A percentile compares a stretch with the other conserved stretches of the same genome.
phyloP scores from a whole-genome alignment of 1,140 invertebrate species.

The Leucophenga varia region DNA sequence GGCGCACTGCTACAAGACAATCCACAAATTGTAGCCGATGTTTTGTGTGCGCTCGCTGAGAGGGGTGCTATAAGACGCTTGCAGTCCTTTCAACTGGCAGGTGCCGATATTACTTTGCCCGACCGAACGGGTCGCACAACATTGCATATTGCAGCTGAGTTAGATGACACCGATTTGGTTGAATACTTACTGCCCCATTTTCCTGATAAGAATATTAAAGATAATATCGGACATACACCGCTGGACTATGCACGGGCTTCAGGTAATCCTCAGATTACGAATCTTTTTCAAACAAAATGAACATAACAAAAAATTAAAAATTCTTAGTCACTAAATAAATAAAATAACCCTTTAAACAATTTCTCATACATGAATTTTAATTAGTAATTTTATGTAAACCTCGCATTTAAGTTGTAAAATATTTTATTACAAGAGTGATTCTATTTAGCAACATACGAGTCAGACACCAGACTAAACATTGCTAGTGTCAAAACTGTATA shows the following conservation, averaged over 20 bases:
- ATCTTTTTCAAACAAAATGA: slow-evolving; percentile 21
- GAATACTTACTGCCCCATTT: slow-evolving; percentile 57
- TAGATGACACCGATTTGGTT: slow-evolving; percentile 50
- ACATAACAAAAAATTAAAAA: too few relatives aligned
- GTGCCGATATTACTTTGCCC: slow-evolving; percentile 62
- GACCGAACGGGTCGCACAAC: slow-evolving; percentile 65
- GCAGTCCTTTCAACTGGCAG: slow-evolving; percentile 63
- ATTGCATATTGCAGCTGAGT: slow-evolving; percentile 62
- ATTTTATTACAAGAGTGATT: too few relatives aligned
- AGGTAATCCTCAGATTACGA: slow-evolving; percentile 21
- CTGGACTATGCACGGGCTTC: slow-evolving; percentile 57
- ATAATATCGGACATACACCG: slow-evolving; percentile 58
- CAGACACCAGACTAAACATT: too few relatives aligned
- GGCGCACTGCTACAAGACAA: slow-evolving; percentile 64
- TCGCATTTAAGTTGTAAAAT: too few relatives aligned
- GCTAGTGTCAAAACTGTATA: too few relatives aligned
- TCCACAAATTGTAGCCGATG: slow-evolving; percentile 59
- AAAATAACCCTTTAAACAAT: too few relatives aligned
- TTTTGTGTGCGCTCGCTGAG: slow-evolving; percentile 63
- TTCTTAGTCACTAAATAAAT: too few relatives aligned
- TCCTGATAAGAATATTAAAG: slow-evolving; percentile 43
- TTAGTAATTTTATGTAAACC: too few relatives aligned
- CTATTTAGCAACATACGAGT: too few relatives aligned
- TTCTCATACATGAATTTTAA: too few relatives aligned
- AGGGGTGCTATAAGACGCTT: slow-evolving; percentile 61